These are phyloP conservation scores for Scolopax rusticola DNA, from an alignment of 2,797 vertebrate species.

Conservation along the genomic window DNA sequence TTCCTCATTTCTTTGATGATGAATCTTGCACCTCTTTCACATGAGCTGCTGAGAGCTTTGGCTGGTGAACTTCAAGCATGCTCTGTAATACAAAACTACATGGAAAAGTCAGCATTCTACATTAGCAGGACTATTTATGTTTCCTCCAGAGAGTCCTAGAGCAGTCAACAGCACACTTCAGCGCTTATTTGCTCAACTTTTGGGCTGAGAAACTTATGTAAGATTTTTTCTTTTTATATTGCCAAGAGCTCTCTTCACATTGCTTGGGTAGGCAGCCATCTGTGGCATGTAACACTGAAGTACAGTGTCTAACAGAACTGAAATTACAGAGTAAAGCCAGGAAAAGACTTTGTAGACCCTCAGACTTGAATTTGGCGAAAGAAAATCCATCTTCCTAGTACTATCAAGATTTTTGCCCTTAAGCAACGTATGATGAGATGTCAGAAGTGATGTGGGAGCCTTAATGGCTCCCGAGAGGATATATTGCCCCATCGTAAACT, in stretches of 20 bases:
- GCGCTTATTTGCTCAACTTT: conserved; percentile 45
- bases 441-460: background rate
- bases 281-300: conserved; percentile 14
- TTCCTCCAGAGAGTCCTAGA: background rate
- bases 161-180: conserved; percentile 17
- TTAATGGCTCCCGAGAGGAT: background rate
- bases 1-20: background rate
- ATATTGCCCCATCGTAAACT: background rate
- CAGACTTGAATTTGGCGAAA: background rate
- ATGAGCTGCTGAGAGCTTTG: background rate
- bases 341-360: background rate
- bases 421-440: background rate
- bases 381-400: background rate
- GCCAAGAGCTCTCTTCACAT: conserved; percentile 10
- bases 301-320: conserved; percentile 27
- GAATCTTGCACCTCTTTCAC: background rate
- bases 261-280: conserved; percentile 52
- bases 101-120: background rate
- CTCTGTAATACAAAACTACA: background rate
- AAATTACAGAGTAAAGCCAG: background rate
- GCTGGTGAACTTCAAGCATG: background rate
- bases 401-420: background rate
- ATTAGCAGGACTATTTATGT: conserved; percentile 6
- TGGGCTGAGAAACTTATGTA: conserved; percentile 22
- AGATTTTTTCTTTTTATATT: conserved; percentile 55